Percentiles rank a stretch among this genome's conserved stretches.
These are phyloP conservation scores for Trichopria drosophilae DNA, from an alignment of 2,888 invertebrate genomes.

Conservation along the genomic window DNA sequence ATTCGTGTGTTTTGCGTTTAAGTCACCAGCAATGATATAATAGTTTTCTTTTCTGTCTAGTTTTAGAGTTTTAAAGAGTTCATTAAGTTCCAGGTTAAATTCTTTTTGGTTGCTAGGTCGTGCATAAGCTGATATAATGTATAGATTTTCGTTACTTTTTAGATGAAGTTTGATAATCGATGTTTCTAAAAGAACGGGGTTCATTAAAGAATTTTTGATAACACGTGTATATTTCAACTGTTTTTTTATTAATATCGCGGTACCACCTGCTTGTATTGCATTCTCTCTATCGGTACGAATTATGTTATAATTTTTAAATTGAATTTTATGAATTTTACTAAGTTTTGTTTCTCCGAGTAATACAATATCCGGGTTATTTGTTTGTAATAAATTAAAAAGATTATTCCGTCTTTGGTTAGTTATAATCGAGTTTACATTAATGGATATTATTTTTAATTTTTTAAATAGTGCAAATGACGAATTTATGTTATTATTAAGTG, in stretches of 20 bases:
- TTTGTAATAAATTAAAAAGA: conserved; percentile 4
- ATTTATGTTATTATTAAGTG: not conserved
- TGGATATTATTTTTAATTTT: conserved; percentile 21
- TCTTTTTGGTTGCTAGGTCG: conserved; percentile 7
- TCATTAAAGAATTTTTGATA: conserved; percentile 8
- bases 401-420: conserved; percentile 18
- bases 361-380: conserved; percentile 14
- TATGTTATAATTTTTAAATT: conserved; percentile 18
- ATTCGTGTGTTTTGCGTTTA: conserved; percentile 29
- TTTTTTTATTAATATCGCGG: conserved; percentile 29
- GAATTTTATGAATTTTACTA: conserved; percentile 13
- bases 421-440: no score
- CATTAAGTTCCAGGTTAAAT: conserved; percentile 20
- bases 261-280: conserved; percentile 1
- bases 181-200: no score
- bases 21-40: conserved; percentile 31
- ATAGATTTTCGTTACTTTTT: conserved; percentile 17
- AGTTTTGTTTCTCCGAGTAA: conserved; percentile 26
- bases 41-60: conserved; percentile 15
- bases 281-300: conserved; percentile 23
- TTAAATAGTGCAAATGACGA: no score
- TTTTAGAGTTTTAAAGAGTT: conserved; percentile 11
- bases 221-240: conserved; percentile 14
- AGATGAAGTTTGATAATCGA: conserved; percentile 26
- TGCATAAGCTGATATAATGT: conserved; percentile 28